Percentiles rank a stretch among this genome's conserved stretches.
These are phyloP conservation scores for Pelecanoides urinatrix DNA, from an alignment of 2,113 vertebrate species.

Conservation along the genomic window DNA sequence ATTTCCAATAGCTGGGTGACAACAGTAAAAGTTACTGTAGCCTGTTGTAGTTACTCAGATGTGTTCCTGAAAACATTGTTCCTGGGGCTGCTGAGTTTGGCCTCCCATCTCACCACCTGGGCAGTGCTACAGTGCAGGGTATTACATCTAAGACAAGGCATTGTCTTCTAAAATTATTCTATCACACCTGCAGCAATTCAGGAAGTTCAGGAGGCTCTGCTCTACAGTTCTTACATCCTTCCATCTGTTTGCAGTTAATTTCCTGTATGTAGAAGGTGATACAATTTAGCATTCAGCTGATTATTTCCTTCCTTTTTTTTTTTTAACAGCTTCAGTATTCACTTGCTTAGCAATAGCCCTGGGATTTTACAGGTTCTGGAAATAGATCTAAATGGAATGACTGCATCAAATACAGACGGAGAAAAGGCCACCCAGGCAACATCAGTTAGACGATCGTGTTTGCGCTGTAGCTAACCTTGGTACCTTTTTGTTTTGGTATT, in stretches of 20 bases:
- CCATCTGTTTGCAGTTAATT: not conserved
- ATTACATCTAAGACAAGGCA: fast-evolving
- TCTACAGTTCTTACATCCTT: not conserved
- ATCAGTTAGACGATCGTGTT: fast-evolving
- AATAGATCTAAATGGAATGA: conserved; percentile 42
- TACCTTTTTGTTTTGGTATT: not conserved
- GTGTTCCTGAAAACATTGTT: not conserved
- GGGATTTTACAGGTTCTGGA: conserved; percentile 91
- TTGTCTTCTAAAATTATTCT: not conserved
- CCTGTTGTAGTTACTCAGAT: not conserved
- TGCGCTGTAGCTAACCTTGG: not conserved
- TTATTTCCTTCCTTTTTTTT: not conserved
- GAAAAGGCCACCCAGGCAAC: not conserved
- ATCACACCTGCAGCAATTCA: fast-evolving
- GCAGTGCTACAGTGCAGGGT: not conserved
- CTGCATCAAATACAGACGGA: not conserved
- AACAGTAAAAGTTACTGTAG: not conserved
- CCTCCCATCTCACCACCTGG: not conserved
- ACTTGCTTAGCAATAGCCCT: conserved; percentile 89
- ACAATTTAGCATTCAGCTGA: not conserved
- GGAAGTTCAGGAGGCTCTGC: not conserved
- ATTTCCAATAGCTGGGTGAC: not conserved
- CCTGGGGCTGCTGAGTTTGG: not conserved
- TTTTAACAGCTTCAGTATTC: conserved; percentile 84
- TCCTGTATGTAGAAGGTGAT: not conserved